Conservation (phyloP, 2,113 vertebrate species). For the Brachyistius frenatus region DNA sequence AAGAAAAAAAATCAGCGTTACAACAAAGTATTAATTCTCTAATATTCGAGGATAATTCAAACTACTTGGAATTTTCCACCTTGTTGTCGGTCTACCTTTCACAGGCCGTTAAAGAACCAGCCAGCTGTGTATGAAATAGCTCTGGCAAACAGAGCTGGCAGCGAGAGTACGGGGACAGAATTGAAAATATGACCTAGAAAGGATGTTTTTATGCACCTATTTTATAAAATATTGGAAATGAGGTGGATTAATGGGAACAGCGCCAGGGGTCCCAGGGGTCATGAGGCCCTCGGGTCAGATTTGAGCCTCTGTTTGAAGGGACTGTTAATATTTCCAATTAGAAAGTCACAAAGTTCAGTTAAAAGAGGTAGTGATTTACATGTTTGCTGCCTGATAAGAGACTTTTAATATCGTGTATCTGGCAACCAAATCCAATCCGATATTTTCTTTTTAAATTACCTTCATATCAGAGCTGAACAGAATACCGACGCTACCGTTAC, state of each 20-base stretch:
- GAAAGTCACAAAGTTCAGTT: too few relatives aligned
- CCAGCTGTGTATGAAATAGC: conserved; percentile 78
- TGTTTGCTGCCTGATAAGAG: background rate
- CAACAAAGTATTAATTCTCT: conserved; percentile 77
- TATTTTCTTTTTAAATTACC: conserved; percentile 3
- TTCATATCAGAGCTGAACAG: too few relatives aligned
- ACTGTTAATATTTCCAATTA: background rate
- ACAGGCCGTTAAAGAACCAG: conserved; percentile 78
- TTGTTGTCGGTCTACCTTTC: conserved; percentile 67
- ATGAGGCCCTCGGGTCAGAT: background rate
- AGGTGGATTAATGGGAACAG: too few relatives aligned
- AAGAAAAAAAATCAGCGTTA: conserved; percentile 73
- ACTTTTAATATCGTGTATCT: background rate
- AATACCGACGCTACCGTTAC: too few relatives aligned
- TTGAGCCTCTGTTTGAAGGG: background rate
- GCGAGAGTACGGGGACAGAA: background rate
- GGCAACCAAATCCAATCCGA: background rate
- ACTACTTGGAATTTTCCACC: conserved; percentile 64
- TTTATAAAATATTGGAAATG: background rate
- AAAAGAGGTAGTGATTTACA: too few relatives aligned
- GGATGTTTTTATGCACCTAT: background rate
- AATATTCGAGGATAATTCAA: conserved; percentile 78
- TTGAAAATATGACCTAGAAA: conserved; percentile 2
- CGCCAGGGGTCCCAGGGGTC: background rate
- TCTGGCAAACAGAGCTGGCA: conserved; percentile 60